Conservation (phyloP, 2,113 vertebrate species). For the Tinamus guttatus region DNA sequence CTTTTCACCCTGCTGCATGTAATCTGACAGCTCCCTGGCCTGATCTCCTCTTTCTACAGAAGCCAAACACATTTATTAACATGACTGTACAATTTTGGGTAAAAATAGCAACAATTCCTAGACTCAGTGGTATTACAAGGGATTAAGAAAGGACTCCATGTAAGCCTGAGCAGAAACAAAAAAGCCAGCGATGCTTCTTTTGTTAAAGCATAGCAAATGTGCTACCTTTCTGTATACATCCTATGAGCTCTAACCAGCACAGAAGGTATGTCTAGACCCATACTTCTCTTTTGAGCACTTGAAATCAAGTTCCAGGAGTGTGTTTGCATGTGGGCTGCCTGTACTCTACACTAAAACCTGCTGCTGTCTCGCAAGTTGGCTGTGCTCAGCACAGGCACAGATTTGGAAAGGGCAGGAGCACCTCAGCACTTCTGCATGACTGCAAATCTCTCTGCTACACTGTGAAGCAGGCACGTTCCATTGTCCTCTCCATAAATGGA, state of each 20-base stretch:
- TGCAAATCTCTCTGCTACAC: neutral
- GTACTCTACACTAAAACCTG: neutral
- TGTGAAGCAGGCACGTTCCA: rapidly evolving
- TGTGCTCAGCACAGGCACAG: neutral
- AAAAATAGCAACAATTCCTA: neutral
- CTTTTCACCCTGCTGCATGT: neutral
- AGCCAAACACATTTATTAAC: neutral
- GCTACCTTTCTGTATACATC: neutral
- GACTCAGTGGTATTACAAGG: neutral
- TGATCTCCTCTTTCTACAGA: neutral
- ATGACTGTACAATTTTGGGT: neutral
- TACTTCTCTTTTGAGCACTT: neutral
- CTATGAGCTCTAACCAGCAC: neutral
- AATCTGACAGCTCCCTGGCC: neutral
- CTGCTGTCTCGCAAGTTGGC: neutral
- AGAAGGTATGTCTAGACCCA: neutral
- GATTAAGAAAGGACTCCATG: neutral
- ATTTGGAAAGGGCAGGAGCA: neutral
- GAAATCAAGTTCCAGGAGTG: neutral
- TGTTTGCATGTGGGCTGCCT: neutral
- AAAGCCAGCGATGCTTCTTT: neutral
- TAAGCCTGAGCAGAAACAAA: neutral
- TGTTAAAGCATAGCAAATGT: neutral
- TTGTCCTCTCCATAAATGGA: neutral
- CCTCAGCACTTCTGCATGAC: rapidly evolving